phyloP scores from a whole-genome alignment of 2,113 vertebrate genomes.

The Crotalus viridis region DNA sequence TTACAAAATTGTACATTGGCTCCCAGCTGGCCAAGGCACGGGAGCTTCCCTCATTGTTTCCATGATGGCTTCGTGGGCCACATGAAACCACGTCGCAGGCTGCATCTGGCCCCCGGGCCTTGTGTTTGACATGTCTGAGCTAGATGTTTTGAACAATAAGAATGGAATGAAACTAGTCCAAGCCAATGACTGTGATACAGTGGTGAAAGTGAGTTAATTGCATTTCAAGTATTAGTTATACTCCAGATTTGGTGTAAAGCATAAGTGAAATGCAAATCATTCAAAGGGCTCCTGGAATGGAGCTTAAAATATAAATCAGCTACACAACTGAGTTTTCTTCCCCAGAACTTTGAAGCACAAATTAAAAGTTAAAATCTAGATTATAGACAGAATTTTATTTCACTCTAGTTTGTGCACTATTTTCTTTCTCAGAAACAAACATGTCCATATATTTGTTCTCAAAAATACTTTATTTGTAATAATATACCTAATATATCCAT shows the following conservation, averaged over 20 bases:
- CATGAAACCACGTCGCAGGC: too few species aligned
- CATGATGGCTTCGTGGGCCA: too few species aligned
- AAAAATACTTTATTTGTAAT: slow-evolving; percentile 82
- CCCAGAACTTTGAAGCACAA: neutral
- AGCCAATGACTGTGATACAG: neutral
- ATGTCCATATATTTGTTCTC: slow-evolving; percentile 44
- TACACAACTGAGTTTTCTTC: neutral
- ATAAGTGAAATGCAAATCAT: neutral
- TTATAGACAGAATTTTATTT: neutral
- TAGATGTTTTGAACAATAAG: neutral
- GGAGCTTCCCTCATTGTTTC: too few species aligned
- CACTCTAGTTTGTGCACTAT: neutral
- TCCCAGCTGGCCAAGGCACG: too few species aligned
- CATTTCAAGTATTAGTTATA: neutral
- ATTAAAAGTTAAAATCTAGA: neutral
- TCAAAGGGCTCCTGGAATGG: neutral
- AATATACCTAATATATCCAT: slow-evolving; percentile 71
- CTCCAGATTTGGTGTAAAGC: neutral
- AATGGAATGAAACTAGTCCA: neutral
- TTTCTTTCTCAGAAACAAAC: neutral
- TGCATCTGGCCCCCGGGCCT: too few species aligned
- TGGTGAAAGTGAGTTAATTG: neutral
- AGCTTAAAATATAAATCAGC: neutral
- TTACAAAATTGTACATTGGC: too few species aligned
- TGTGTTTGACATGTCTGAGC: too few species aligned